These are phyloP conservation scores for Oreochromis niloticus DNA, from an alignment of 2,113 vertebrate genomes.

Conservation along the genomic window DNA sequence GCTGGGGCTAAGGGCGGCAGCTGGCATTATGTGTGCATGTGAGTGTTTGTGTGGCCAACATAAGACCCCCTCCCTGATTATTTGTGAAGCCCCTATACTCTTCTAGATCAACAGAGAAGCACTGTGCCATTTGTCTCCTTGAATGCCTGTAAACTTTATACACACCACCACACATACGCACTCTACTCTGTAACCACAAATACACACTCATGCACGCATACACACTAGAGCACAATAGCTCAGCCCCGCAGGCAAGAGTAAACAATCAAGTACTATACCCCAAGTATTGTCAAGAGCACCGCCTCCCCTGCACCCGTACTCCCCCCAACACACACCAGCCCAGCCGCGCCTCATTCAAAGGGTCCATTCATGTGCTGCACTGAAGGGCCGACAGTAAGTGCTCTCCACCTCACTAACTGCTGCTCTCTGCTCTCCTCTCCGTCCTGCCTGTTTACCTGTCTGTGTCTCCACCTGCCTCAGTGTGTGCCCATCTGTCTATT, in stretches of 20 bases:
- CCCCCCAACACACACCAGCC: slow-evolving; percentile 38
- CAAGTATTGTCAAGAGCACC: slow-evolving; percentile 49
- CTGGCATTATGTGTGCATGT: slow-evolving; percentile 54
- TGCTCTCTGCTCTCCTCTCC: slow-evolving; percentile 45
- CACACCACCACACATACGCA: slow-evolving; percentile 12
- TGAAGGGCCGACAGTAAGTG: slow-evolving; percentile 65
- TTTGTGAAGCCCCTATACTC: slow-evolving; percentile 50
- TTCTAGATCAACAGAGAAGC: slow-evolving; percentile 20
- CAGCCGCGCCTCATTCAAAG: slow-evolving; percentile 52
- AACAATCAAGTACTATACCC: slow-evolving; percentile 56
- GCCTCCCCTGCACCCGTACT: not conserved
- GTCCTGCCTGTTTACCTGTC: slow-evolving; percentile 22
- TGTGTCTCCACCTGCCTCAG: slow-evolving; percentile 18
- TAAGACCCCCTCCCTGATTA: slow-evolving; percentile 49
- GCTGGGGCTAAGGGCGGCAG: slow-evolving; percentile 64
- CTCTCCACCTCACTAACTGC: slow-evolving; percentile 74
- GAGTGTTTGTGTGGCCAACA: slow-evolving; percentile 39
- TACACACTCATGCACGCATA: not conserved
- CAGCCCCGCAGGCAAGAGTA: slow-evolving; percentile 49
- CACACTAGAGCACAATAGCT: slow-evolving; percentile 12
- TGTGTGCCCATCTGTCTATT: slow-evolving; percentile 15
- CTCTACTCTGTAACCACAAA: not conserved
- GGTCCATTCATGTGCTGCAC: slow-evolving; percentile 58
- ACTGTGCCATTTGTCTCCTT: slow-evolving; percentile 21
- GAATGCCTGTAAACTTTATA: slow-evolving; percentile 35